Evolutionary conservation across 1,140 invertebrate species (phyloP), one percentile per base, ranked within the genome.

Genomic region (Philopotamus ludificatus): DNA sequence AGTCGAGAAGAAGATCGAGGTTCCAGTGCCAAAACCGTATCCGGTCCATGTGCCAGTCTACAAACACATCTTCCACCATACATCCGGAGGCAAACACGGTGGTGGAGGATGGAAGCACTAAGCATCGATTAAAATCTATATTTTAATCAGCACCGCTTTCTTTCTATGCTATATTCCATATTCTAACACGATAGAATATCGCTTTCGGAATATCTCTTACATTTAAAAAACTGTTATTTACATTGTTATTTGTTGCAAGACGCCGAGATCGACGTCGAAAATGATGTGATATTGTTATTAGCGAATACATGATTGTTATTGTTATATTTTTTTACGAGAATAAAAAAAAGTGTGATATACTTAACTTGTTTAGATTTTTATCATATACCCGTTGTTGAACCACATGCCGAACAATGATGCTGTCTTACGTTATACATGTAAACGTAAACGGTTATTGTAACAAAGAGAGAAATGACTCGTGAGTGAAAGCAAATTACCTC

Each of bases 1-100:
- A 64, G 86, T 90, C 2, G 87, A 90, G 64, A 90, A 90, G 76
- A 88, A 88, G 73, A 87, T 89, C 66, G 85, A 87, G 70, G 86
- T 90, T 25, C 86, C 87, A 21, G 85, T 90, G 71, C 86, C 86
- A 67, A 90, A 89, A 76, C 88, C 89, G 22, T 90, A 90, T 75
- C 86, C 89, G 44, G 88, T 90, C 55, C 88, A 89, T 70, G 86
- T 89, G n/a, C 89, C 88, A 2, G 86, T 90, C 50, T 91, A 90
- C 81, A 90, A 90, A 75, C 88, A 90, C 76, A 85, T 91, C 68
- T 88, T 89, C 79, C 87, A 89, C 73, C 86, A 88, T 74, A 83
- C 86, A 66, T 49, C 55, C 15, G 57, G 61, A 65, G 71, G 74
- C 10, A 74, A 76, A 39, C 72, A 71, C 9, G 45, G 54, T n/a